Evolutionary conservation across 2,888 invertebrate species (phyloP), one percentile per base, ranked within the genome.

Genomic region (Synanthedon tipuliformis): DNA sequence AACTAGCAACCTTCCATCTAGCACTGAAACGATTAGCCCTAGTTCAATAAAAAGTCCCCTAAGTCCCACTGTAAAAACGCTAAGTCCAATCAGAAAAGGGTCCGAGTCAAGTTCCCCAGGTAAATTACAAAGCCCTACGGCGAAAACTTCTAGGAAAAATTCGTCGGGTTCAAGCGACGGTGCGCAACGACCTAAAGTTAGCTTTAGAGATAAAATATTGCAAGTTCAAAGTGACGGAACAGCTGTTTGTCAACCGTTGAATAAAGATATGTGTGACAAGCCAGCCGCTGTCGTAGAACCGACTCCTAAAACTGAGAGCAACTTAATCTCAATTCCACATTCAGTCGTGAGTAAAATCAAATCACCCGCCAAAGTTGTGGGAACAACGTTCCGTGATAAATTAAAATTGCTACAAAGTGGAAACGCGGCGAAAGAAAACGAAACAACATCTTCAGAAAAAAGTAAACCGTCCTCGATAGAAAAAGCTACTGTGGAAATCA

Each of bases 181-280:
- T 50, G 64, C 80, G 50, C 74, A 81, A 10, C 73, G 79, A 48
- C 89, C 90, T 53, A 90, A 90, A 82, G 90, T 90, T 49, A 90
- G 90, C 61, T 90, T 90, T 65, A 89, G 83, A 71, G 90, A 90
- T 65, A 89, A 88, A 75, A 90, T 90, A 56, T 81, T 90, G 59
- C 89, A 89, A 72, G 79, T 90, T 1, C 89, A 90, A 61, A 83
- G 84, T 58, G 88, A 88, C 57, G 88, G 86, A 12, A 88, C 85
- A 1, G 76, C 86, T 40, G 81, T 86, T 2, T 79, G 77, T 61
- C 87, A 88, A 59, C 88, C 88, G 3, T 68, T 87, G 1, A 71
- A 63, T 58, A 87, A 85, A 70, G 86, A 87, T 61, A 58, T 66
- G 1, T 73, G 67, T 64, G 84, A 86, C 57, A 87, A 86, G 58